phyloP scores from a whole-genome alignment of 2,113 vertebrate genomes.

The Phocoena sinus region DNA sequence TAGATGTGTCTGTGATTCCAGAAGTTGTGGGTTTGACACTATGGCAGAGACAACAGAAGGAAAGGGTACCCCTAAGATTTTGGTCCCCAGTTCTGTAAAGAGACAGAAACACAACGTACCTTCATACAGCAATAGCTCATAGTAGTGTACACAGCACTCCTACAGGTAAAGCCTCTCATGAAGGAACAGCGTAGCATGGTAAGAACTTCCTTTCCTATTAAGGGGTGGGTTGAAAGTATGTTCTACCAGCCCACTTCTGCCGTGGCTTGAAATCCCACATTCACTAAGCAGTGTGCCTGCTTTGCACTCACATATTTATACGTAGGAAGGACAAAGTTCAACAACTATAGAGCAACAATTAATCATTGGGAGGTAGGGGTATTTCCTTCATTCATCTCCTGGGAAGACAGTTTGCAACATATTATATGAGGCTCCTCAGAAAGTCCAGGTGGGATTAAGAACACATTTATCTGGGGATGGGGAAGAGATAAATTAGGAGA shows the following conservation, averaged over 20 bases:
- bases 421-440: background rate
- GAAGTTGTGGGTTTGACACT: background rate
- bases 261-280: background rate
- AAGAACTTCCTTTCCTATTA: background rate
- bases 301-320: background rate
- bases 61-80: background rate
- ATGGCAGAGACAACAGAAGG: background rate
- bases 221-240: background rate
- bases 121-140: background rate
- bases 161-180: background rate
- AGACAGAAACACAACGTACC: background rate
- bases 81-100: background rate
- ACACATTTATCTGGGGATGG: background rate
- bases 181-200: background rate
- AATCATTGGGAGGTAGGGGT: background rate
- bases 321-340: background rate
- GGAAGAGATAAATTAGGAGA: too few relatives aligned
- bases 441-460: background rate
- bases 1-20: background rate
- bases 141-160: background rate
- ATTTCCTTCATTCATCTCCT: background rate
- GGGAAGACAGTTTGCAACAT: background rate
- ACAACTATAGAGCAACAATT: background rate
- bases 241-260: background rate
- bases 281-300: background rate